Evolutionary conservation across 2,113 vertebrate genomes (phyloP).

Genomic region (Ibidorhyncha struthersii): DNA sequence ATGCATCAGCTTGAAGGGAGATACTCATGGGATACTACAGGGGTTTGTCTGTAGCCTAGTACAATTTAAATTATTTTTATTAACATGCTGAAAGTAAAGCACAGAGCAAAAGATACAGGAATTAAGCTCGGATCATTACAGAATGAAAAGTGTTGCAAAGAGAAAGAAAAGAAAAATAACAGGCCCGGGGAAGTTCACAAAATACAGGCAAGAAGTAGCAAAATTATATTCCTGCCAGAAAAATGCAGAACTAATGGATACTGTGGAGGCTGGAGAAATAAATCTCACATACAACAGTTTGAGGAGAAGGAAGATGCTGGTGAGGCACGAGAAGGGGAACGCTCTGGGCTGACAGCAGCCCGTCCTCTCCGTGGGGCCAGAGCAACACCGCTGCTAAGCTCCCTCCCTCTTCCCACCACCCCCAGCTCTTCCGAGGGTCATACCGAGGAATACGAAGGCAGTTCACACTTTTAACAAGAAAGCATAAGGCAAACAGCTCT

Average conservation of each 20-base stretch:
- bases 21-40: not conserved
- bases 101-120: not conserved
- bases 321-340: not conserved
- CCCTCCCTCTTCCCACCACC: not conserved
- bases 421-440: not conserved
- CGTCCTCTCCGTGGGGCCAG: not conserved
- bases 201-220: not conserved
- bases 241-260: not conserved
- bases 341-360: not conserved
- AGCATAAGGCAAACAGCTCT: not conserved
- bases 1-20: not conserved
- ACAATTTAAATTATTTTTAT: slow-evolving; percentile 16
- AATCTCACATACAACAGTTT: not conserved
- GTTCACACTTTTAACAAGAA: not conserved
- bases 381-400: not conserved
- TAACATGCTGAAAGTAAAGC: not conserved
- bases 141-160: not conserved
- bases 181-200: not conserved
- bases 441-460: rapidly evolving
- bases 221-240: not conserved
- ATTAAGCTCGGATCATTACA: not conserved
- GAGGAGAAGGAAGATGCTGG: not conserved
- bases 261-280: not conserved
- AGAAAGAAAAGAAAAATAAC: slow-evolving; percentile 8
- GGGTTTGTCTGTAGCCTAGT: not conserved